Base-by-base conservation (phyloP, 2,888 invertebrate genomes). In the Cordylochernes scorpioides region DNA sequence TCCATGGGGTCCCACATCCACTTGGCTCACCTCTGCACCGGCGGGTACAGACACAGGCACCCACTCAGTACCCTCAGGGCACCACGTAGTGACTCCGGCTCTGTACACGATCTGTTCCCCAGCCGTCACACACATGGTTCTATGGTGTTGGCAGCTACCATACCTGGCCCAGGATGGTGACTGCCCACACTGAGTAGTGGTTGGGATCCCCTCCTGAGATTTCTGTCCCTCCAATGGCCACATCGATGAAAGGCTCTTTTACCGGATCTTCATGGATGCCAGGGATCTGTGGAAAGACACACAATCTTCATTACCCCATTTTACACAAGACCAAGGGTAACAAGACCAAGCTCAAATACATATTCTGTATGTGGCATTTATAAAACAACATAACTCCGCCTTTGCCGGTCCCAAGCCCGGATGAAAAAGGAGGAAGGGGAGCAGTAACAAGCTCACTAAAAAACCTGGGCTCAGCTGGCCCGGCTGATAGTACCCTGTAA, bases 61-160 rank as follows among this genome's bases (percentile, higher is more conserved):
- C 86, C 86, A 86, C 27, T 71, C 64, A 28, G 67, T 61, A 2
- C 86, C 86, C 58, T 86, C 86, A 2, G 86, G 86, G 13, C 73
- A 70, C 21, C 63, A 65, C 27, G 67, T 65, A 38, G 67, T 69
- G 2, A 80, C 78, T 9, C 73, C 74, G 33, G 68, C 64, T 43
- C 86, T 65, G 46, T 71, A 75, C 71, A 82, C 75, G 15, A 80
- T 64, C 68, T 69, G 39, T n/a, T n/a, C n/a, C n/a, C n/a, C n/a
- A n/a, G n/a, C n/a, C n/a, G n/a, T n/a, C n/a, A n/a, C n/a, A n/a
- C n/a, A n/a, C n/a, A n/a, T n/a, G n/a, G n/a, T n/a, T n/a, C n/a
- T n/a, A n/a, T n/a, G n/a, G n/a, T n/a, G n/a, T n/a, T n/a, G n/a
- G 41, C n/a, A n/a, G n/a, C n/a, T n/a, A n/a, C n/a, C 46, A 49